Conservation (phyloP, 2,797 vertebrate genomes). For the Anguilla megastoma region DNA sequence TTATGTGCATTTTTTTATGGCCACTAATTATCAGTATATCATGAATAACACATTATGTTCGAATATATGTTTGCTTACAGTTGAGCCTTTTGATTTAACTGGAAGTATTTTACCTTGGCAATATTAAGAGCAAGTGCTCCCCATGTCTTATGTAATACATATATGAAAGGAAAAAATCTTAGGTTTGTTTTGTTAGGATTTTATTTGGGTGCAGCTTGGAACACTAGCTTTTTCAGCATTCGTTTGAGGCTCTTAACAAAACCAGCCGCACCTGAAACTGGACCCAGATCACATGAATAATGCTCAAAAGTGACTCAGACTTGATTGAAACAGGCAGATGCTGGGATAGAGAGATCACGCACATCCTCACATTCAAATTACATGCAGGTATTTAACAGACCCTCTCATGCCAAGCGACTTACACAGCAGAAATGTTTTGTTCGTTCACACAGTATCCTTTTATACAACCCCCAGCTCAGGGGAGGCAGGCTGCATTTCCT, state of each 20-base stretch:
- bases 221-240: constrained; percentile 46
- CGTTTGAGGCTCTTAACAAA: constrained; percentile 18
- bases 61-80: too few species aligned
- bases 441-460: neutral
- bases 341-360: neutral
- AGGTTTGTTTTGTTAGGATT: too few species aligned
- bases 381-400: neutral
- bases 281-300: constrained; percentile 40
- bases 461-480: neutral
- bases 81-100: too few species aligned
- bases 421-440: neutral
- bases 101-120: too few species aligned
- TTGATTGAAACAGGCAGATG: constrained; percentile 36
- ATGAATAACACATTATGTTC: too few species aligned
- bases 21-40: too few species aligned
- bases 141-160: too few species aligned
- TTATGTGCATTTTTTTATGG: too few species aligned
- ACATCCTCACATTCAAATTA: constrained; percentile 6
- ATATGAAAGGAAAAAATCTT: too few species aligned
- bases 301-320: constrained; percentile 37
- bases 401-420: neutral
- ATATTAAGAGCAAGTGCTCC: too few species aligned
- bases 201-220: constrained; percentile 48
- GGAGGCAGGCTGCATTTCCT: neutral
- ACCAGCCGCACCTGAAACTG: constrained; percentile 32